phyloP scores from a whole-genome alignment of 2,888 invertebrate genomes.

The Exocentrus adspersus region DNA sequence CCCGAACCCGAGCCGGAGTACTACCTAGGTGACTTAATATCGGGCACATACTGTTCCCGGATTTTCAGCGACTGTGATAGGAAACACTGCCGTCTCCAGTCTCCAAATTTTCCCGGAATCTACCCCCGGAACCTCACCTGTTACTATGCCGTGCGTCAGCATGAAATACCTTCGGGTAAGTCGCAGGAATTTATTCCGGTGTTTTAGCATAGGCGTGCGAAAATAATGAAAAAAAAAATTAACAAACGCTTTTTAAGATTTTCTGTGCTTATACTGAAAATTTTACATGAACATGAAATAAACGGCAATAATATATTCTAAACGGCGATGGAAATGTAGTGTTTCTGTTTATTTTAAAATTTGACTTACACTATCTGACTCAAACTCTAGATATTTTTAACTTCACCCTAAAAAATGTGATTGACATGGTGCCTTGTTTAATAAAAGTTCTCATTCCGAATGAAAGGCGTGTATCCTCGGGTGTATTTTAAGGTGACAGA shows the following conservation, averaged over 20 bases:
- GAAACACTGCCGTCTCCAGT: slow-evolving; percentile 88
- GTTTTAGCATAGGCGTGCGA: not conserved
- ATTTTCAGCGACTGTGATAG: slow-evolving; percentile 93
- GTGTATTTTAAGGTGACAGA: not conserved
- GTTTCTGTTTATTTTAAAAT: too few species aligned
- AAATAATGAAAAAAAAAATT: too few species aligned
- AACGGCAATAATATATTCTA: too few species aligned
- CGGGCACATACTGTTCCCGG: slow-evolving; percentile 91
- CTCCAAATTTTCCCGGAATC: slow-evolving; percentile 91
- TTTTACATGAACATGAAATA: too few species aligned
- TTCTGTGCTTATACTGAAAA: too few species aligned
- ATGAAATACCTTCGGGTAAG: slow-evolving; percentile 81
- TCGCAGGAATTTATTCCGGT: not conserved
- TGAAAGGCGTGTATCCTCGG: not conserved
- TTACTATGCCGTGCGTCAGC: slow-evolving; percentile 88
- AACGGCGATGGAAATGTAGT: too few species aligned
- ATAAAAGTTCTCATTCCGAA: not conserved
- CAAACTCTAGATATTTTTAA: too few species aligned
- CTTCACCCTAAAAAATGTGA: not conserved
- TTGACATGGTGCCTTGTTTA: not conserved
- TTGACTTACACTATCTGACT: too few species aligned
- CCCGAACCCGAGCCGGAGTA: slow-evolving; percentile 68
- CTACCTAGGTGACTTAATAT: slow-evolving; percentile 87
- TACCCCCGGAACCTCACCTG: slow-evolving; percentile 95
- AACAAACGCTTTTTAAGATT: too few species aligned